Conservation (phyloP, 2,888 invertebrate species). For the Dasypolia templi region DNA sequence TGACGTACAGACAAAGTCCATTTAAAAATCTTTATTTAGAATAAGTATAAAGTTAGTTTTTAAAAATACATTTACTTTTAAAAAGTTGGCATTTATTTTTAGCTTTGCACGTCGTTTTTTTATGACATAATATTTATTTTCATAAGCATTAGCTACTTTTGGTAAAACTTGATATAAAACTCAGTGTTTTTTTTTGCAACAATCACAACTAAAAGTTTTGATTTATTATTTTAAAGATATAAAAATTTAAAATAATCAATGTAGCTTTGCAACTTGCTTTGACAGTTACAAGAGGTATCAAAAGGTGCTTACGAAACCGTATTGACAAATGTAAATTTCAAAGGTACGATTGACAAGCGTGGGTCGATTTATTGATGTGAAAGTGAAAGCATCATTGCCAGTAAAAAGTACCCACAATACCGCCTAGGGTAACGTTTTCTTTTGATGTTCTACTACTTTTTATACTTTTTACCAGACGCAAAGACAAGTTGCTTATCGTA, state of each 20-base stretch:
- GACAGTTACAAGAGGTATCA: neutral
- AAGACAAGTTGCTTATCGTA: no score
- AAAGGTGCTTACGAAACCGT: neutral
- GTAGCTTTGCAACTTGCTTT: neutral
- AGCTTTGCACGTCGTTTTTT: slow-evolving; percentile 6
- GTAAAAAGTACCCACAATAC: neutral
- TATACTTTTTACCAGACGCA: no score
- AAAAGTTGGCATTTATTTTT: neutral
- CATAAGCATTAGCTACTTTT: neutral
- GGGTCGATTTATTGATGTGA: neutral
- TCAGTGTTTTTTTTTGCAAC: neutral
- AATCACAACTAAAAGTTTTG: neutral
- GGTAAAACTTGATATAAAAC: neutral
- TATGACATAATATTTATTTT: neutral
- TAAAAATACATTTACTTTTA: slow-evolving; percentile 9
- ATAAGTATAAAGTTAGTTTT: slow-evolving; percentile 9
- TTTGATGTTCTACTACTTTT: neutral
- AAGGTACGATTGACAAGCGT: neutral
- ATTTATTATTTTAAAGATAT: neutral
- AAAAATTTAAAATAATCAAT: no score
- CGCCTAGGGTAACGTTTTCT: neutral
- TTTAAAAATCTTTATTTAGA: neutral
- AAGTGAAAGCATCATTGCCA: neutral
- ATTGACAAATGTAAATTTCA: neutral
- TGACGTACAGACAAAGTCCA: neutral